Percentiles rank a stretch among this genome's conserved stretches.
These are phyloP conservation scores for Acrocephalus kingi DNA, from an alignment of 2,113 vertebrate genomes.

Conservation along the genomic window DNA sequence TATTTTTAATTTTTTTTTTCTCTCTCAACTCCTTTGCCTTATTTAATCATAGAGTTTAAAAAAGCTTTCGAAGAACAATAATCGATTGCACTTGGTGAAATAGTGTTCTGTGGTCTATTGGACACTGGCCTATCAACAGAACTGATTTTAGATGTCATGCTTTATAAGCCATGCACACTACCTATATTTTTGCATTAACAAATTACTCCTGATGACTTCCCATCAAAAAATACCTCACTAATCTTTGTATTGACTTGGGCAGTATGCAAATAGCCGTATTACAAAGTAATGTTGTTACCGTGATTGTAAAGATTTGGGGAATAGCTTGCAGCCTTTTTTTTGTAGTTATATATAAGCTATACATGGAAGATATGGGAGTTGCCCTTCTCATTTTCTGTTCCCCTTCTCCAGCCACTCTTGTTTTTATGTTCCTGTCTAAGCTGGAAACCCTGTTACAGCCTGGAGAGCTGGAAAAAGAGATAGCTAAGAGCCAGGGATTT, in stretches of 20 bases:
- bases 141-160: neutral
- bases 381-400: neutral
- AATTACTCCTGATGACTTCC: neutral
- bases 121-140: neutral
- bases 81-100: neutral
- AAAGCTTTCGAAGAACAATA: neutral
- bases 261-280: neutral
- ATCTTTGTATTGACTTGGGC: neutral
- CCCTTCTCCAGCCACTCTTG: neutral
- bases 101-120: neutral
- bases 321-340: neutral
- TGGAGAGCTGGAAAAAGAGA: neutral
- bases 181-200: neutral
- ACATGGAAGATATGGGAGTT: neutral
- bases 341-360: neutral
- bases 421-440: neutral
- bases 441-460: neutral
- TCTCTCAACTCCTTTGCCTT: neutral
- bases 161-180: neutral
- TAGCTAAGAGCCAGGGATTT: neutral
- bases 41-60: neutral
- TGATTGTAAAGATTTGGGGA: neutral
- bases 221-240: neutral
- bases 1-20: neutral
- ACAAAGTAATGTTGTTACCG: neutral